Base-by-base conservation (phyloP, 2,797 vertebrate species). In the Sciurus vulgaris region DNA sequence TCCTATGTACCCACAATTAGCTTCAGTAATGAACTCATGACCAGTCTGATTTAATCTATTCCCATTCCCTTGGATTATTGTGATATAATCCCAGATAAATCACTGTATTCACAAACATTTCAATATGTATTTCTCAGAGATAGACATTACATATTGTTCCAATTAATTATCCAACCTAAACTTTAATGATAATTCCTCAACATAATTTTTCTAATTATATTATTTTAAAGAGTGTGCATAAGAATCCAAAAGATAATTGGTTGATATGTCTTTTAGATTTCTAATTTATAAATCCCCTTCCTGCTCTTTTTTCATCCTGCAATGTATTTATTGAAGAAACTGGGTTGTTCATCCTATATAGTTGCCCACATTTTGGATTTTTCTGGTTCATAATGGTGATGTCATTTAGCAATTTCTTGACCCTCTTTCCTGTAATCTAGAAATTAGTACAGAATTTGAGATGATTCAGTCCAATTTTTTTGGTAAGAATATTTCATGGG, bases 91-190 rank as follows among this genome's bases (percentile, higher is more conserved):
- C 61, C 30, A 77, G 59, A 70, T 49, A 77, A 26, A 87, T 51
- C 6, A 89, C 76, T 94, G 95, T 12, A 89, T 91, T 91, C 30
- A 51, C 49, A 79, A 84, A 41, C 77, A 76, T 92, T 96, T 95
- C 38, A 87, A 7, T 81, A 77, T 81, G 7, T 93, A 61, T 70
- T 76, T 89, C 33, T 93, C 69, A 90, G 93, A 84, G 38, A 35
- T 76, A 86, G 7, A 7, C 44, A 95, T 84, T 35, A 10, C 83
- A 79, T 70, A 93, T 47, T 73, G 26, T 28, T 61, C 69, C 17
- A 73, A 78, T 56, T 20, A 14, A 76, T 74, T 79, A 86, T 89
- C 28, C 79, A 76, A 78, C 33, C 35, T 83, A 67, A 73, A 83
- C 82, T 86, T 41, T 91, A 69, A 81, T 84, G 79, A 26, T 79